Percentiles rank a stretch among this genome's conserved stretches.
These are phyloP conservation scores for Cepaea nemoralis DNA, from an alignment of 1,140 invertebrate genomes.

Conservation along the genomic window DNA sequence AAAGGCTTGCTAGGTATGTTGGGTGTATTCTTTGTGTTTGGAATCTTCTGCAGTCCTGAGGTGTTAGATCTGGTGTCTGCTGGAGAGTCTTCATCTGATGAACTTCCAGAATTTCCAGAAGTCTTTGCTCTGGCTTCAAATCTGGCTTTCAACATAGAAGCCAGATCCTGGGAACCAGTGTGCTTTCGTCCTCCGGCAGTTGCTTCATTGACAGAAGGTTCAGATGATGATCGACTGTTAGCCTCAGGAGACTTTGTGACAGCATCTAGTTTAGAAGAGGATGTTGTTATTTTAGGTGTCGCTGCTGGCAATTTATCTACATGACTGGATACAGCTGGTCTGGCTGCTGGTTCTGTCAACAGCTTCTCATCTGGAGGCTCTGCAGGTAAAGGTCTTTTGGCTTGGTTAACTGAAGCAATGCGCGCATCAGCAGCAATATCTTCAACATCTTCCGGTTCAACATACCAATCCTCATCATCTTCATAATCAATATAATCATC, in stretches of 20 bases:
- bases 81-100: neutral
- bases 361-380: neutral
- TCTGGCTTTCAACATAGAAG: conserved; percentile 25
- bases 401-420: neutral
- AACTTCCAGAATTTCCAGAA: neutral
- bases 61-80: neutral
- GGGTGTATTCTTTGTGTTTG: neutral
- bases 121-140: conserved; percentile 32
- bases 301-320: neutral
- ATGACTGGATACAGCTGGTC: neutral
- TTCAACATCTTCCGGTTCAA: neutral
- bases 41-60: neutral
- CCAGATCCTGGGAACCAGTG: neutral
- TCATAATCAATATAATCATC: neutral
- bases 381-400: conserved; percentile 3
- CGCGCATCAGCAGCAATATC: neutral
- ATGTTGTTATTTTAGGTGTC: neutral
- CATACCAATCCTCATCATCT: conserved; percentile 38
- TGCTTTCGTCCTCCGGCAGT: neutral
- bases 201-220: neutral
- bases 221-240: neutral
- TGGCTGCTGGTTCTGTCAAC: neutral
- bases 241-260: neutral
- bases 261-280: neutral
- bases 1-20: conserved; percentile 6